phyloP scores from a whole-genome alignment of 2,113 vertebrate genomes.

The Laticauda colubrina region DNA sequence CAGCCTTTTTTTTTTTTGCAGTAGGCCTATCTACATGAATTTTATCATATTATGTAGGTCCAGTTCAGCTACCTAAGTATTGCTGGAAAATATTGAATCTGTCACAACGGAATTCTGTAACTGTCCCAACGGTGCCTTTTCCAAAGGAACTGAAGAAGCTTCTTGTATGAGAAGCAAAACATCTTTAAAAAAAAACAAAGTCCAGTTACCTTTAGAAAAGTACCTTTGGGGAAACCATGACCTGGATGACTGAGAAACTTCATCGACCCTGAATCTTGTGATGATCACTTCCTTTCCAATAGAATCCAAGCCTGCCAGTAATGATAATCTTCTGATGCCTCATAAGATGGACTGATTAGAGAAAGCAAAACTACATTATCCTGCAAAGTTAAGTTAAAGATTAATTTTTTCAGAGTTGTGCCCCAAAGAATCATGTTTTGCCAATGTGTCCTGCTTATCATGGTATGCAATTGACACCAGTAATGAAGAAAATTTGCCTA shows the following conservation, averaged over 20 bases:
- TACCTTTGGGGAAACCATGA: neutral
- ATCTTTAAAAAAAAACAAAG: too few relatives aligned
- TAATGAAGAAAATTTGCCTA: neutral
- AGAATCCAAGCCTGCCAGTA: neutral
- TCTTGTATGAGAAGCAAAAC: too few relatives aligned
- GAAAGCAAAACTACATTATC: neutral
- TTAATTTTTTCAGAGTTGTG: neutral
- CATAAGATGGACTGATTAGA: neutral
- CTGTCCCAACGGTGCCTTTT: too few relatives aligned
- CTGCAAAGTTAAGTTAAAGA: neutral
- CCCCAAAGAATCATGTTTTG: neutral
- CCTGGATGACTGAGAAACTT: neutral
- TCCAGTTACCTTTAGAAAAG: neutral
- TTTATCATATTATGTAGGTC: neutral
- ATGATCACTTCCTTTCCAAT: neutral
- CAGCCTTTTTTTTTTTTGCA: neutral
- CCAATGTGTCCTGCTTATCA: neutral
- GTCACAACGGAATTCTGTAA: neutral
- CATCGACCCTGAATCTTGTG: neutral
- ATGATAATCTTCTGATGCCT: neutral
- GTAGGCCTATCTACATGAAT: neutral
- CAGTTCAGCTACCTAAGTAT: neutral
- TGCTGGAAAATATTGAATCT: neutral
- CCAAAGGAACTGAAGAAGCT: too few relatives aligned
- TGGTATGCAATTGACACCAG: neutral